These are phyloP conservation scores for Monochamus alternatus DNA, from an alignment of 2,888 invertebrate genomes.

Conservation along the genomic window DNA sequence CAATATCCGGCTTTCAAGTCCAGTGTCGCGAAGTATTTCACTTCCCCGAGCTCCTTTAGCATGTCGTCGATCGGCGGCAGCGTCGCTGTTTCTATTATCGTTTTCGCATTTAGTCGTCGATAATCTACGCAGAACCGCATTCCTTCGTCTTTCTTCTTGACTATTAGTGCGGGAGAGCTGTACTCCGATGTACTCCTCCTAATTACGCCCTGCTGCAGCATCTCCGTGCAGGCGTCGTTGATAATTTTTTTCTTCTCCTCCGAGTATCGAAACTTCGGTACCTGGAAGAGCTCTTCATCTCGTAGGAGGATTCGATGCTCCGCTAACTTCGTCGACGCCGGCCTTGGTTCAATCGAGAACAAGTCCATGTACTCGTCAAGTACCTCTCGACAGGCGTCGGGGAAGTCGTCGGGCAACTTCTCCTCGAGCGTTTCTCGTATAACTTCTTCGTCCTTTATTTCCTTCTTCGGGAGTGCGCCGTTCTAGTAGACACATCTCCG, in stretches of 20 bases:
- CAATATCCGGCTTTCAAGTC: background rate
- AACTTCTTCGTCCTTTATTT: background rate
- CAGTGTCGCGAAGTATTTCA: background rate
- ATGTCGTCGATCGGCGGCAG: constrained; percentile 28
- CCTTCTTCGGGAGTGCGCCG: background rate
- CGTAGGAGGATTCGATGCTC: background rate
- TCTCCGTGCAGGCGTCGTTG: background rate
- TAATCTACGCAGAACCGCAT: background rate
- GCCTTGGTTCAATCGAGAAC: background rate
- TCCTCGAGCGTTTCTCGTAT: background rate
- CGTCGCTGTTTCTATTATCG: background rate
- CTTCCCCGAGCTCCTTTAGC: constrained; percentile 23
- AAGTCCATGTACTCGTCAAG: background rate
- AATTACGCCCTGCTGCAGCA: background rate
- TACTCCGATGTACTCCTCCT: background rate
- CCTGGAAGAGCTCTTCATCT: background rate
- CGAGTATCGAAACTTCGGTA: background rate
- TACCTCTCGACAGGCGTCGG: background rate
- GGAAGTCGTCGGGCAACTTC: background rate
- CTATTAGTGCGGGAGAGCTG: background rate
- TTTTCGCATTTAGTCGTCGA: background rate
- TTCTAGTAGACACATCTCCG: background rate
- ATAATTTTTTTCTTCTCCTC: background rate
- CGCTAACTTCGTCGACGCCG: background rate
- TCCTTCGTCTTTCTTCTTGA: background rate